These are phyloP conservation scores for Zonitis immaculata DNA, from an alignment of 2,888 invertebrate species.

Conservation along the genomic window DNA sequence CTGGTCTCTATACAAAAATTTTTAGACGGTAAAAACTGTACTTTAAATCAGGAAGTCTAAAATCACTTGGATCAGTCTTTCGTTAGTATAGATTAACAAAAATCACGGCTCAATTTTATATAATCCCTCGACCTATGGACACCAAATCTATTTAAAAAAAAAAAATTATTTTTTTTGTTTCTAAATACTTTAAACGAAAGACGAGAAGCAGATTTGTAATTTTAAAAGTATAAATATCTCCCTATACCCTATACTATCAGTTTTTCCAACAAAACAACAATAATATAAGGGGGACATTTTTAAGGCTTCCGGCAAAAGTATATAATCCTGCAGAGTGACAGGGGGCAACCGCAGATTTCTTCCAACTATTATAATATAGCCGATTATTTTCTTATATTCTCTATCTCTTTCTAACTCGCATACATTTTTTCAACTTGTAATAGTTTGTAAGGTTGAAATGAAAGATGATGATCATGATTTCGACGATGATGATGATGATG, in stretches of 20 bases:
- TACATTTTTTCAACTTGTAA: background rate
- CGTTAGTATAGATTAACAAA: too few relatives aligned
- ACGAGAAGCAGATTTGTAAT: slow-evolving; percentile 28
- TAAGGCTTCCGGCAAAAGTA: slow-evolving; percentile 31
- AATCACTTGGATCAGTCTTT: too few relatives aligned
- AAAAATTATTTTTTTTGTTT: too few relatives aligned
- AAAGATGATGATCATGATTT: background rate
- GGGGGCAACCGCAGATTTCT: slow-evolving; percentile 30
- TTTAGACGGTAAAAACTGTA: too few relatives aligned
- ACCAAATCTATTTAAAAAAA: too few relatives aligned
- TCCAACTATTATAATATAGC: slow-evolving; percentile 8
- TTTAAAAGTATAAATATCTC: slow-evolving; percentile 15
- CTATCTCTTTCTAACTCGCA: too few relatives aligned
- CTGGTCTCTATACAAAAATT: too few relatives aligned
- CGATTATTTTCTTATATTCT: background rate
- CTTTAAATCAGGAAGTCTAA: too few relatives aligned
- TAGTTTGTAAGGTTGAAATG: background rate
- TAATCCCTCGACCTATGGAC: too few relatives aligned
- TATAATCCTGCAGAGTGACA: slow-evolving; percentile 30
- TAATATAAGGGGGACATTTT: slow-evolving; percentile 27
- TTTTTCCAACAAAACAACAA: slow-evolving; percentile 1
- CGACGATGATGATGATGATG: background rate
- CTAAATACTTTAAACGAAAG: slow-evolving; percentile 26
- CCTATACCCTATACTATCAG: background rate
- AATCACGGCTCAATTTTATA: background rate